These are phyloP conservation scores for Aleadryas rufinucha DNA, from an alignment of 2,113 vertebrate genomes.

Conservation along the genomic window DNA sequence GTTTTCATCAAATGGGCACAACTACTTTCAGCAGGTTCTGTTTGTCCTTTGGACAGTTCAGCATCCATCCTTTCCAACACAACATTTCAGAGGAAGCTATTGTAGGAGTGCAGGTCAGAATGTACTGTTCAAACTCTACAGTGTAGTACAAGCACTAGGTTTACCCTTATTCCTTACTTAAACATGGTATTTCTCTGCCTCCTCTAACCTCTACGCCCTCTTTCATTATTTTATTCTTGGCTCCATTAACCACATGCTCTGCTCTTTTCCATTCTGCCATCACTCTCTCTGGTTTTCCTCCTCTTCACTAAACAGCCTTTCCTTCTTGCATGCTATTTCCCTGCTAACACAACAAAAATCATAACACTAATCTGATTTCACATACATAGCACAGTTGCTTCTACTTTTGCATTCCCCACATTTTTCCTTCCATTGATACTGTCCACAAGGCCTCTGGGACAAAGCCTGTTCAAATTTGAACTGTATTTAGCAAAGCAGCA, in stretches of 20 bases:
- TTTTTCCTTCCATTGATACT: neutral
- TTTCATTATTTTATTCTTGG: neutral
- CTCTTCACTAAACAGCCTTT: neutral
- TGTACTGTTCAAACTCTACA: neutral
- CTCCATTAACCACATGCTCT: neutral
- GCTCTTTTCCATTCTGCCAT: neutral
- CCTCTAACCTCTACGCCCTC: neutral
- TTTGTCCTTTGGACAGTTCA: neutral
- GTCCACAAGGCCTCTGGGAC: neutral
- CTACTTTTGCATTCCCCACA: neutral
- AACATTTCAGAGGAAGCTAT: neutral
- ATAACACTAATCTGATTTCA: neutral
- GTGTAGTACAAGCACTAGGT: neutral
- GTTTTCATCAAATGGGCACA: neutral
- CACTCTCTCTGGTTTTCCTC: neutral
- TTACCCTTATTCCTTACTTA: neutral
- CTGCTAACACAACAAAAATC: neutral
- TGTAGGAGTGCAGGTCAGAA: neutral
- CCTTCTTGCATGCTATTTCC: neutral
- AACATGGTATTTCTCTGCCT: neutral
- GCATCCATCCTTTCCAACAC: neutral
- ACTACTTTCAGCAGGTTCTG: neutral
- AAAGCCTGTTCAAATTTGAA: neutral
- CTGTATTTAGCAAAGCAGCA: neutral
- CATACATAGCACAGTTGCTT: neutral